Evolutionary conservation across 2,888 invertebrate species (phyloP).

Genomic region (Buathra laborator): DNA sequence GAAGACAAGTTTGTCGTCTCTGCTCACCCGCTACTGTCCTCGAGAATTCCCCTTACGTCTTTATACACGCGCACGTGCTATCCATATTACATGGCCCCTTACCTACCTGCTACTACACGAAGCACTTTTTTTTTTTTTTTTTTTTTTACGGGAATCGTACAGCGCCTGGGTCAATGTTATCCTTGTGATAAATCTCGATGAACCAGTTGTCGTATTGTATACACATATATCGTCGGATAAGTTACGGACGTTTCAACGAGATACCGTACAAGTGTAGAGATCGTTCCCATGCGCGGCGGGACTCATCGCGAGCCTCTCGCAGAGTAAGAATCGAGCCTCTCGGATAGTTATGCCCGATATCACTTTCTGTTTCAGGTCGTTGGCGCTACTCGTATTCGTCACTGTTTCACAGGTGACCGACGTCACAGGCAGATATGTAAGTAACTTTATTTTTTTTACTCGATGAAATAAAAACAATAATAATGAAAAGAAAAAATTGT

Average conservation of each 20-base stretch:
- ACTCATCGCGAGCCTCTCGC: constrained; percentile 26
- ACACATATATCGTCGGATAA: not conserved
- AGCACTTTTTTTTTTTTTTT: constrained; percentile 38
- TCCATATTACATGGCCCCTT: constrained; percentile 26
- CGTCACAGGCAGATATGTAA: constrained; percentile 88
- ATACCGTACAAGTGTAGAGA: constrained; percentile 25
- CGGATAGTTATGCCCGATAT: constrained; percentile 20
- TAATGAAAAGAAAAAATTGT: no score
- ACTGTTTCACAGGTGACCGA: constrained; percentile 86
- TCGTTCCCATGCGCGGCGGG: constrained; percentile 39
- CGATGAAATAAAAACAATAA: not conserved
- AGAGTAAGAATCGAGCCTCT: constrained; percentile 22
- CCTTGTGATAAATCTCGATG: constrained; percentile 53
- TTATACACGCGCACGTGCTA: constrained; percentile 33
- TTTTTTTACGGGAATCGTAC: constrained; percentile 55
- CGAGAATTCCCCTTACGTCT: constrained; percentile 38
- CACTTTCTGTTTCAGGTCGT: constrained; percentile 87
- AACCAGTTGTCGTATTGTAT: constrained; percentile 43
- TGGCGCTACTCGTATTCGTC: constrained; percentile 88
- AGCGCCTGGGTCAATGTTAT: constrained; percentile 76
- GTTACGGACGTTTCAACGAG: not conserved
- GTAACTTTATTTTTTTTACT: constrained; percentile 80
- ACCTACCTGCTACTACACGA: constrained; percentile 9
- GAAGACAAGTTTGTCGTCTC: constrained; percentile 51
- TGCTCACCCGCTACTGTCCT: constrained; percentile 44